Conservation (phyloP, 1,140 invertebrate species). For the Eurosta solidaginis region DNA sequence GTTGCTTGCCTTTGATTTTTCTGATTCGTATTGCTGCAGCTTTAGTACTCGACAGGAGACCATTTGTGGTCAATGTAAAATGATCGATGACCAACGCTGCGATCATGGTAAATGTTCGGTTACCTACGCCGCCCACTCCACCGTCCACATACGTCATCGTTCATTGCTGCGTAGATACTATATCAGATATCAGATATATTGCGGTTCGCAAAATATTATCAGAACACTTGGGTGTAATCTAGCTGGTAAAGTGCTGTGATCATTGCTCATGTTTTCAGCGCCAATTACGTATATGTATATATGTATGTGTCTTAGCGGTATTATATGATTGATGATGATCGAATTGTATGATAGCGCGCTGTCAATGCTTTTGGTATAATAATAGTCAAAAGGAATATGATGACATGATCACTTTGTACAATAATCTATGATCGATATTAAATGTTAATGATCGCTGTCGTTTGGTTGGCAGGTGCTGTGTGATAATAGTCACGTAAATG, state of each 20-base stretch:
- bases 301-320: background rate
- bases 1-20: background rate
- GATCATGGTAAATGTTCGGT: background rate
- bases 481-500: background rate
- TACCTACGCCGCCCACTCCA: constrained; percentile 3
- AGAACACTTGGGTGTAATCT: background rate
- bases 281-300: background rate
- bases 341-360: background rate
- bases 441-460: background rate
- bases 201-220: background rate
- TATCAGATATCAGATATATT: background rate
- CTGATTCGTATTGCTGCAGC: background rate
- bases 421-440: background rate
- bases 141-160: too few relatives aligned
- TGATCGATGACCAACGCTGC: constrained; percentile 8
- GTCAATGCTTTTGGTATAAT: background rate
- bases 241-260: background rate
- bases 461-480: background rate
- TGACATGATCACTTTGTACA: background rate
- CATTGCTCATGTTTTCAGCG: background rate
- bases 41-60: background rate
- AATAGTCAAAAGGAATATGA: background rate
- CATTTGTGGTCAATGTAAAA: background rate
- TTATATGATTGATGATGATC: constrained; percentile 12
- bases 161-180: background rate